phyloP scores from a whole-genome alignment of 2,797 vertebrate genomes.

The Sebastes wilsoni region DNA sequence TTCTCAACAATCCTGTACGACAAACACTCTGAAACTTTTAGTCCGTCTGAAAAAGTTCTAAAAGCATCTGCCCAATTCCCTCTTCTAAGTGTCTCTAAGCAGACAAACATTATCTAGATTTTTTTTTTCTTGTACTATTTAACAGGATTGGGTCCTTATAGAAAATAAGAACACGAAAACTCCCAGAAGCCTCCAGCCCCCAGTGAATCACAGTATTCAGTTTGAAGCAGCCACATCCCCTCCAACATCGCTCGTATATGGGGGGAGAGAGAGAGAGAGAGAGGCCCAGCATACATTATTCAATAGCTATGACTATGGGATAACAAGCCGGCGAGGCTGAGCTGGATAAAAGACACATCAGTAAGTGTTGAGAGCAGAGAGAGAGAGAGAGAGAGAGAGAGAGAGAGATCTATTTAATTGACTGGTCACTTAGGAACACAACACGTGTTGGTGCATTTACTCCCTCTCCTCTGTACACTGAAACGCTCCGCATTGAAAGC shows the following conservation, averaged over 20 bases:
- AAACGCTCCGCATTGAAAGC: not conserved
- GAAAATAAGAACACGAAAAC: constrained; percentile 41
- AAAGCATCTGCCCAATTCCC: constrained; percentile 1
- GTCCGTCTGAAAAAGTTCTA: not conserved
- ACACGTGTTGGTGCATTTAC: constrained; percentile 12
- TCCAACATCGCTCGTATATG: constrained; percentile 12
- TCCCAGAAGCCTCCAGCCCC: constrained; percentile 26
- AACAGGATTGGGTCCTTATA: constrained; percentile 37
- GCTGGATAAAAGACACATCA: constrained; percentile 28
- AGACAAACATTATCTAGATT: constrained; percentile 13
- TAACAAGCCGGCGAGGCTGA: constrained; percentile 28
- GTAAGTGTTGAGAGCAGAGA: not conserved
- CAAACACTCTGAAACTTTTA: constrained; percentile 25
- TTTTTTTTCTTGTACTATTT: constrained; percentile 9
- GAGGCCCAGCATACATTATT: constrained; percentile 41
- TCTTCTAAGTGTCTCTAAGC: constrained; percentile 33
- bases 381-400: not conserved
- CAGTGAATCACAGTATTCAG: constrained; percentile 37
- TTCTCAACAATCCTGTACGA: constrained; percentile 17
- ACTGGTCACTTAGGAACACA: constrained; percentile 25
- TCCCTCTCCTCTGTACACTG: not conserved
- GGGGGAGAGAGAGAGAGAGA: not conserved
- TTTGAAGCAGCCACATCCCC: constrained; percentile 42
- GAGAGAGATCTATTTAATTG: constrained; percentile 8
- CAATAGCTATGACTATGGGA: constrained; percentile 30